phyloP scores from a whole-genome alignment of 1,140 invertebrate genomes.

The Drosophila triauraria region DNA sequence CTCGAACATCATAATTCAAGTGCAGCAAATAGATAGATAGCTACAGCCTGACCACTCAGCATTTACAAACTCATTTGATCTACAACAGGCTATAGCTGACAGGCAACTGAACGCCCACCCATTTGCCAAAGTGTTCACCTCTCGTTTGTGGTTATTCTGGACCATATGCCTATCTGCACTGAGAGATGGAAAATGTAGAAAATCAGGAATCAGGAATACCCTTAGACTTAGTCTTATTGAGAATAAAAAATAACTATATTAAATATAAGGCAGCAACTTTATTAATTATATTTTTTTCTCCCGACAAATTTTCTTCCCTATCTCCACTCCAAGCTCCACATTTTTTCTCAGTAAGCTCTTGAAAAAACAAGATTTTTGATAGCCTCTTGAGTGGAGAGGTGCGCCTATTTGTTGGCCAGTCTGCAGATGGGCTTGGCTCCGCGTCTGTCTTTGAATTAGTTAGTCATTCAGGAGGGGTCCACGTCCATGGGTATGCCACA shows the following conservation, averaged over 20 bases:
- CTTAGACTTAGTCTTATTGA: too few species aligned
- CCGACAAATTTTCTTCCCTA: too few species aligned
- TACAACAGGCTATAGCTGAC: conserved; percentile 18
- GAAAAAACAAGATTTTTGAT: conserved; percentile 49
- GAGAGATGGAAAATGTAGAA: background rate
- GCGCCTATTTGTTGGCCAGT: conserved; percentile 47
- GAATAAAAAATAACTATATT: background rate
- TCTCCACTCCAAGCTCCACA: background rate
- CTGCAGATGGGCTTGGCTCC: conserved; percentile 45
- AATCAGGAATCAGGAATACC: too few species aligned
- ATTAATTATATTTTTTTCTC: background rate
- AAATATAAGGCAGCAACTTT: too few species aligned
- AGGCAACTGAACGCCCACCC: conserved; percentile 34
- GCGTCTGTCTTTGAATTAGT: conserved; percentile 41
- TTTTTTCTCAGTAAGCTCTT: conserved; percentile 12
- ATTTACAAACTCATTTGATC: conserved; percentile 44
- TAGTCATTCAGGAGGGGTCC: conserved; percentile 36
- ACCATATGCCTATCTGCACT: conserved; percentile 21
- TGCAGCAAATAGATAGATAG: conserved; percentile 28
- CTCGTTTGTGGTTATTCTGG: conserved; percentile 14
- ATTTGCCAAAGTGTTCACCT: conserved; percentile 32
- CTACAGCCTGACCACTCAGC: conserved; percentile 6
- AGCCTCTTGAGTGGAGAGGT: conserved; percentile 26
- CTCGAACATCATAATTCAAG: conserved; percentile 49
- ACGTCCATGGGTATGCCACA: conserved; percentile 27